Percentiles rank a stretch among this genome's conserved stretches.
These are phyloP conservation scores for Quadroppia sp. DNA, from an alignment of 2,888 invertebrate species.

Conservation along the genomic window DNA sequence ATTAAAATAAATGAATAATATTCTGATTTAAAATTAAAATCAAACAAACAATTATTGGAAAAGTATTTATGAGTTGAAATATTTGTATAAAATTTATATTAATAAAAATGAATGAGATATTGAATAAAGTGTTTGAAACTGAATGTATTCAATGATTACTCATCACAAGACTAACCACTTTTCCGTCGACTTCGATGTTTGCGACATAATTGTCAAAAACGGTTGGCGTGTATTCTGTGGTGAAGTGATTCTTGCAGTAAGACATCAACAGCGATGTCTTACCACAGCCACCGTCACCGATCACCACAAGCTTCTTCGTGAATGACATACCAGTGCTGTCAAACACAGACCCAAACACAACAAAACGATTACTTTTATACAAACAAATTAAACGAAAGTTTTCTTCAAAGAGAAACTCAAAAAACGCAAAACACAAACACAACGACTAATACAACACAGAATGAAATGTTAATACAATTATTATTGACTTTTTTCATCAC, in stretches of 20 bases:
- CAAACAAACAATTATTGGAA: neutral
- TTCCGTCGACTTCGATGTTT: slow-evolving; percentile 28
- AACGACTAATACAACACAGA: neutral
- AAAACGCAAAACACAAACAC: neutral
- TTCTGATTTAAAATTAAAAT: no score
- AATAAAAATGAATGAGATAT: neutral
- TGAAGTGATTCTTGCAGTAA: slow-evolving; percentile 23
- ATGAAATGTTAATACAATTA: no score
- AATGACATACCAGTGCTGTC: neutral
- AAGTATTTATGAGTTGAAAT: neutral
- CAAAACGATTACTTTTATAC: neutral
- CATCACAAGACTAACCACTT: slow-evolving; percentile 11
- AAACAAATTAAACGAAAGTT: neutral
- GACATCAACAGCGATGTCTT: slow-evolving; percentile 18
- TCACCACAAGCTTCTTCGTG: slow-evolving; percentile 25
- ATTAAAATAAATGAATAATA: no score
- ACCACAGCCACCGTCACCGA: slow-evolving; percentile 27
- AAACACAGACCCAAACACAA: neutral
- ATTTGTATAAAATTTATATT: neutral
- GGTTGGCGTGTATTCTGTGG: slow-evolving; percentile 14
- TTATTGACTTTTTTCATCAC: no score
- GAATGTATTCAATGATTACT: neutral
- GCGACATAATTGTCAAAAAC: slow-evolving; percentile 33
- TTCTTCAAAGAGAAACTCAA: neutral
- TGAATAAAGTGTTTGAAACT: neutral